Percentiles rank a stretch among this genome's conserved stretches.
phyloP scores from a whole-genome alignment of 2,113 vertebrate species.

The Barnardius zonarius region DNA sequence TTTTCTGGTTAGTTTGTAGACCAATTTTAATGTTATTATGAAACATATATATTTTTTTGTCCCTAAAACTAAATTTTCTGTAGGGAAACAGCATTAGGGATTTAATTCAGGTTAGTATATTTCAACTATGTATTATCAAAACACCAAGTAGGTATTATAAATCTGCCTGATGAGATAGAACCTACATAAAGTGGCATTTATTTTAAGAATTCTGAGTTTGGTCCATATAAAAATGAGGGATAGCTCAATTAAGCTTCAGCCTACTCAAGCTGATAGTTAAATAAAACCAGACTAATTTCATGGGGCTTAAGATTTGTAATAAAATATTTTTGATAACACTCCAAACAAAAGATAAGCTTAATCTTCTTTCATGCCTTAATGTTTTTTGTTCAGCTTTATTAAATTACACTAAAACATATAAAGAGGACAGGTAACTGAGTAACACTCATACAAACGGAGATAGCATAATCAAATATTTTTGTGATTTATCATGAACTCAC shows the following conservation, averaged over 20 bases:
- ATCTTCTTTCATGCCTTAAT: not conserved
- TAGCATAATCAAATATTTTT: constrained; percentile 32
- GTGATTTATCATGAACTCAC: constrained; percentile 52
- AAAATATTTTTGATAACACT: constrained; percentile 3
- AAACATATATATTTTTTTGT: not conserved
- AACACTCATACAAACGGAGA: constrained; percentile 61
- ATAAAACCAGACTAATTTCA: not conserved
- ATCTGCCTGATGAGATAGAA: not conserved
- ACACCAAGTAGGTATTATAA: not conserved
- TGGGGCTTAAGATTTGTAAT: constrained; percentile 36
- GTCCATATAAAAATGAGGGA: not conserved
- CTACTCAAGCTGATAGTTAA: not conserved
- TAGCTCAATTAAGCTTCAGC: not conserved
- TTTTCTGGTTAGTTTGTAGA: not conserved
- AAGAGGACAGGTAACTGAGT: constrained; percentile 69
- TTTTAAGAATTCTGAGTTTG: not conserved
- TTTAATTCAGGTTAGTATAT: not conserved
- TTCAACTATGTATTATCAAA: not conserved
- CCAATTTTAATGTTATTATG: not conserved
- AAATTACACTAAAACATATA: constrained; percentile 10
- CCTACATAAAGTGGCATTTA: not conserved
- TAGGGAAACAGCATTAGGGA: not conserved
- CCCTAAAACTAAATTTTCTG: not conserved
- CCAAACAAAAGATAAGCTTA: not conserved
- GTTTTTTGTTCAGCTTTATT: not conserved